Evolutionary conservation across 2,113 vertebrate species (phyloP), one percentile per base, ranked within the genome.

Genomic region (cattle (Bos taurus)): DNA sequence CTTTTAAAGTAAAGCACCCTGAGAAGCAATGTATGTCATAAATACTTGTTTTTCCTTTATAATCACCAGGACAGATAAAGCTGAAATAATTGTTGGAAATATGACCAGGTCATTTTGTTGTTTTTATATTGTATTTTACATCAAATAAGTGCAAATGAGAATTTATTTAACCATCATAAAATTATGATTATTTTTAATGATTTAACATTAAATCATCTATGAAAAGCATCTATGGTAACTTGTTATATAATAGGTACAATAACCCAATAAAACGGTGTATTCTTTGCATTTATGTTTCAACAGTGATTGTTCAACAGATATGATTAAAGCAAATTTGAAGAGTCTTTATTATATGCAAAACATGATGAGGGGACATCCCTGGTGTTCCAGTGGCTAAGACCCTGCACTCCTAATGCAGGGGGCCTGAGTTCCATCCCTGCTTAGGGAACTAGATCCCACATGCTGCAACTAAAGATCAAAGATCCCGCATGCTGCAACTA

Each of bases 111-210:
- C 15, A 60, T 91, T 96, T 94, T 95, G 36, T 25, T 77, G 40
- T 33, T 88, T 91, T 97, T 88, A 91, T 56, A 30, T 57, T 57
- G 12, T 54, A 46, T 62, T 95, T 97, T 94, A 88, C 25, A 60
- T 77, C n/a, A 92, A 21, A 85, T 86, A 97, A 91, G 28, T 84
- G 3, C 19, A 94, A 89, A 13, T 80, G 81, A 86, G 17, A 48
- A 94, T n/a, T 62, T 74, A 64, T 85, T 93, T 95, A 92, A 43
- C 30, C 11, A 80, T 90, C 26, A 50, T 60, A 92, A 40, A 25
- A 90, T 50, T 83, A 30, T 86, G 33, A 56, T 62, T 80, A 71
- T 77, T 94, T 92, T 96, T 30, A 83, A 50, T 90, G 25, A 86
- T 40, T 71, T 21, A 11, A 36, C 64, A 71, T 91, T 57, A 52